Evolutionary conservation across 2,113 vertebrate species (phyloP).

Genomic region (Pelobates fuscus): DNA sequence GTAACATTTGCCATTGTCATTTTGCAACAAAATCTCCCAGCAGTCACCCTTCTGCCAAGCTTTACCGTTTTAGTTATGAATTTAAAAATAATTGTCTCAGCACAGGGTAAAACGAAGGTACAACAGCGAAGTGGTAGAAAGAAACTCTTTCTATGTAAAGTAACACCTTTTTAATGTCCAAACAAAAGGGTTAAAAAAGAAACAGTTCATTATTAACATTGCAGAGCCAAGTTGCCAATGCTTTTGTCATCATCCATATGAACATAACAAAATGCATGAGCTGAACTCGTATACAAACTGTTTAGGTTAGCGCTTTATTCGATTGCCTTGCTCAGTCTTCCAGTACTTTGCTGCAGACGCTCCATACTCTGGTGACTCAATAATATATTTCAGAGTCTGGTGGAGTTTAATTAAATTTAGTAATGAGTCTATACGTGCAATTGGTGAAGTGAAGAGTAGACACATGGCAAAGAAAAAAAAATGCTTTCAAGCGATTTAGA

Average conservation of each 20-base stretch:
- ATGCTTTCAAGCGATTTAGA: constrained; percentile 13
- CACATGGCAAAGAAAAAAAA: not conserved
- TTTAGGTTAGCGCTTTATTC: constrained; percentile 41
- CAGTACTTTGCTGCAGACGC: constrained; percentile 17
- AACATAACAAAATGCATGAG: constrained; percentile 11
- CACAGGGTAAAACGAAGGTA: no score
- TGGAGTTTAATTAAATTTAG: constrained; percentile 49
- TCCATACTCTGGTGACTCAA: not conserved
- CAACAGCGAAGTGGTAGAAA: no score
- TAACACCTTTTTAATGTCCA: no score
- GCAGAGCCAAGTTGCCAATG: not conserved
- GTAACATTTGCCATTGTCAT: no score
- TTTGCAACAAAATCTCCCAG: no score
- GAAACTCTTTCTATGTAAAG: no score
- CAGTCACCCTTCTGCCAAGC: no score
- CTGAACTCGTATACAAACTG: constrained; percentile 21
- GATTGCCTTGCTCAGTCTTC: constrained; percentile 53
- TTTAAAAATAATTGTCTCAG: no score
- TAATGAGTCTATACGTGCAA: constrained; percentile 16
- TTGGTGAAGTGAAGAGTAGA: constrained; percentile 22
- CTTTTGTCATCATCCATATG: not conserved
- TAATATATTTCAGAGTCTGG: constrained; percentile 26
- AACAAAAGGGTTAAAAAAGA: constrained; percentile 13
- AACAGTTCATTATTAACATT: not conserved
- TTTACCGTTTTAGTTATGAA: no score